Conservation (phyloP, 2,113 vertebrate species). For the Arenaria interpres region DNA sequence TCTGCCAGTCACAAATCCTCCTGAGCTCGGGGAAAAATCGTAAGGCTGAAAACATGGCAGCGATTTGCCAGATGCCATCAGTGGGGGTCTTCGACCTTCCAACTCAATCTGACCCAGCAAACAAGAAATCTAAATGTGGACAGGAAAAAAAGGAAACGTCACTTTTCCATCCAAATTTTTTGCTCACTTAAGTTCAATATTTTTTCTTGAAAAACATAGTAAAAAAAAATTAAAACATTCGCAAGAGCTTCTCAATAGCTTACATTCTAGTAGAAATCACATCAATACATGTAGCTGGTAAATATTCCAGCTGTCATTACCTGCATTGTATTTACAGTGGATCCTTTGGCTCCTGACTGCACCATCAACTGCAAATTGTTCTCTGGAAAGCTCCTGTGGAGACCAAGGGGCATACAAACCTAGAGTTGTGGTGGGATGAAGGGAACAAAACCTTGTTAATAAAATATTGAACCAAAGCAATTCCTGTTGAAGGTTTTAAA, state of each 20-base stretch:
- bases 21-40: slow-evolving; percentile 86
- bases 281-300: neutral
- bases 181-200: neutral
- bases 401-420: slow-evolving; percentile 94
- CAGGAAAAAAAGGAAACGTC: neutral
- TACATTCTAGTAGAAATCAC: neutral
- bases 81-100: slow-evolving; percentile 92
- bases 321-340: slow-evolving; percentile 99
- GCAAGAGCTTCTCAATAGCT: neutral
- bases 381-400: slow-evolving; percentile 91
- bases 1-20: slow-evolving; percentile 93
- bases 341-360: slow-evolving; percentile 96
- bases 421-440: slow-evolving; percentile 28
- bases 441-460: neutral
- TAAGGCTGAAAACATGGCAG: slow-evolving; percentile 96
- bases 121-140: slow-evolving; percentile 87
- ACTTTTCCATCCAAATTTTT: neutral
- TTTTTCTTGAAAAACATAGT: neutral
- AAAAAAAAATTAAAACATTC: neutral
- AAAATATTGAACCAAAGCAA: neutral
- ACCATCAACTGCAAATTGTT: slow-evolving; percentile 99
- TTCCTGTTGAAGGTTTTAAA: neutral
- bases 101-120: slow-evolving; percentile 96
- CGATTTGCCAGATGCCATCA: slow-evolving; percentile 97
- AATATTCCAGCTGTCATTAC: slow-evolving; percentile 28